Conservation (phyloP, 2,113 vertebrate species). For the Chaetodon auriga region DNA sequence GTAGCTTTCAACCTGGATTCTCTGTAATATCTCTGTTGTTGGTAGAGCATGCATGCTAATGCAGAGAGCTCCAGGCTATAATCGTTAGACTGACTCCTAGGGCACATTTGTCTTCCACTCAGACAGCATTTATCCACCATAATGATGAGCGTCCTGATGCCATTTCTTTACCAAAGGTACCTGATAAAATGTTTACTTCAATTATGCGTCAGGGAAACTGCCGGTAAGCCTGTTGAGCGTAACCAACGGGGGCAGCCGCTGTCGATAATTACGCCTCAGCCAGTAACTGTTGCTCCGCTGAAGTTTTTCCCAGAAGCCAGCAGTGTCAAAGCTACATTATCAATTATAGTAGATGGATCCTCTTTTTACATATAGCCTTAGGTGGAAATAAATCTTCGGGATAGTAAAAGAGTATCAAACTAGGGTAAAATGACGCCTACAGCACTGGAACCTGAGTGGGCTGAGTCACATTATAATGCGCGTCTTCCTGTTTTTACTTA, state of each 20-base stretch:
- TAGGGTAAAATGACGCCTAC: slow-evolving; percentile 13
- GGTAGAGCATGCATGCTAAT: slow-evolving; percentile 43
- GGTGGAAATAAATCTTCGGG: slow-evolving; percentile 23
- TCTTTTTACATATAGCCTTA: slow-evolving; percentile 42
- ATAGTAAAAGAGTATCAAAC: slow-evolving; percentile 19
- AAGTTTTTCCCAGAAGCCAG: slow-evolving; percentile 37
- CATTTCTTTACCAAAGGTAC: slow-evolving; percentile 56
- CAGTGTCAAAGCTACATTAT: slow-evolving; percentile 51
- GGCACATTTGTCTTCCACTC: slow-evolving; percentile 66
- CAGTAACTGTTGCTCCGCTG: slow-evolving; percentile 56
- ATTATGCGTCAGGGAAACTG: slow-evolving; percentile 62
- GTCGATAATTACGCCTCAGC: slow-evolving; percentile 70
- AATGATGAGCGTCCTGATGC: slow-evolving; percentile 51
- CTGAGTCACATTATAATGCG: neutral
- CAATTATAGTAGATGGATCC: slow-evolving; percentile 52
- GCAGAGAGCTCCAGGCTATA: slow-evolving; percentile 36
- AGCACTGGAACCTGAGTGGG: neutral
- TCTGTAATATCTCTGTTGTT: slow-evolving; percentile 28
- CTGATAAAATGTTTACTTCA: slow-evolving; percentile 74
- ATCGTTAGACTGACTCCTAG: slow-evolving; percentile 57
- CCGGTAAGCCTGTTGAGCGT: slow-evolving; percentile 57
- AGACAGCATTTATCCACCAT: slow-evolving; percentile 62
- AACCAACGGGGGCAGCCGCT: slow-evolving; percentile 53
- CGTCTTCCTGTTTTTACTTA: neutral
- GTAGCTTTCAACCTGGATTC: slow-evolving; percentile 23